phyloP scores from a whole-genome alignment of 2,113 vertebrate genomes.

The Sorex fumeus region DNA sequence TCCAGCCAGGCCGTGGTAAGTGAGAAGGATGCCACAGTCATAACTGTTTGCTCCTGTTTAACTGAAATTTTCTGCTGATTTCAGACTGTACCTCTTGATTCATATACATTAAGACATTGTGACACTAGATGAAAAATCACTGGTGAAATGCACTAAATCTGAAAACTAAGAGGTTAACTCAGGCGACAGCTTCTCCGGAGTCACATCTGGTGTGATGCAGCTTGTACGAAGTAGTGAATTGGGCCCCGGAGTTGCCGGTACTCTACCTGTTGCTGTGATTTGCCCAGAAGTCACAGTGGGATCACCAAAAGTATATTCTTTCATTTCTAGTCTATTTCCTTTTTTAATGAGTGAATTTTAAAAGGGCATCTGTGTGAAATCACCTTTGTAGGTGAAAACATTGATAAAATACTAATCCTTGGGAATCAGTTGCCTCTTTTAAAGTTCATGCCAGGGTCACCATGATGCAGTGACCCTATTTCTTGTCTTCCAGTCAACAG shows the following conservation, averaged over 20 bases:
- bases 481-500: neutral
- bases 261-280: fast-evolving
- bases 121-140: neutral
- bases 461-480: neutral
- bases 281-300: neutral
- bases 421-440: neutral
- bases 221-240: fast-evolving
- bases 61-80: neutral
- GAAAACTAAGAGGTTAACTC: neutral
- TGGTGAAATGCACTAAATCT: fast-evolving
- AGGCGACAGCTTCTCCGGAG: fast-evolving
- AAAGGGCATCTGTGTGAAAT: neutral
- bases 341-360: neutral
- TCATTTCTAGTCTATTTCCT: neutral
- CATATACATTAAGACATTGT: neutral
- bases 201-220: neutral
- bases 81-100: neutral
- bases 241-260: fast-evolving
- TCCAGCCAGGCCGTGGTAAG: conserved; percentile 94
- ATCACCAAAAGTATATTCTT: fast-evolving
- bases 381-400: neutral
- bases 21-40: neutral
- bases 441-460: neutral
- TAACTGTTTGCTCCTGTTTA: neutral
- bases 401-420: neutral